These are phyloP conservation scores for Butorides virescens DNA, from an alignment of 2,113 vertebrate species.

Conservation along the genomic window DNA sequence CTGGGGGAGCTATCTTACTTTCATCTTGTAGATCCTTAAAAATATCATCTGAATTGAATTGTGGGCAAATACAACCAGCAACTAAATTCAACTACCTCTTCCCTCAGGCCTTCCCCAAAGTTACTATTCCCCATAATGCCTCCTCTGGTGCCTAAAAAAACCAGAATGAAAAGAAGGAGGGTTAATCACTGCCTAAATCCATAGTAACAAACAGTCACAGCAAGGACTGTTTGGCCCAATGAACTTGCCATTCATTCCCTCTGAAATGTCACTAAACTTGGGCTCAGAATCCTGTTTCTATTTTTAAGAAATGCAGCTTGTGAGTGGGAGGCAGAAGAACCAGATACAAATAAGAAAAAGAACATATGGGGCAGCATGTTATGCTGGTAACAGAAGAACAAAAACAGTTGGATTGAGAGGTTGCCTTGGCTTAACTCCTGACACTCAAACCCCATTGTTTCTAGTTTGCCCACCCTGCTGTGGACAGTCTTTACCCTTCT, in stretches of 20 bases:
- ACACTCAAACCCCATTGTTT: background rate
- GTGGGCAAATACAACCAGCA: background rate
- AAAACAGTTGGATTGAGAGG: background rate
- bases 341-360: constrained; percentile 29
- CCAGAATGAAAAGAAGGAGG: background rate
- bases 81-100: background rate
- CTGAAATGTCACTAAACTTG: constrained; percentile 25
- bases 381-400: constrained; percentile 17
- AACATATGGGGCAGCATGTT: background rate
- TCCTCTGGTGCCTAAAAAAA: background rate
- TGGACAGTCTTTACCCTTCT: background rate
- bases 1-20: background rate
- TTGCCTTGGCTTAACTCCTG: background rate
- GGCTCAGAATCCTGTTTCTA: constrained; percentile 33
- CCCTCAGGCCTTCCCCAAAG: background rate
- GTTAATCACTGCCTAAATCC: background rate
- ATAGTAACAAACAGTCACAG: background rate
- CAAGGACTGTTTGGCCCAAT: background rate
- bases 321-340: constrained; percentile 34
- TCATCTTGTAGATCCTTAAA: background rate
- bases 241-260: background rate
- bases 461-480: background rate
- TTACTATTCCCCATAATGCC: background rate
- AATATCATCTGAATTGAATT: background rate
- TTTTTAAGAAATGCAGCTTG: constrained; percentile 58